These are phyloP conservation scores for Gopherus evgoodei DNA, from an alignment of 2,113 vertebrate species.

Conservation along the genomic window DNA sequence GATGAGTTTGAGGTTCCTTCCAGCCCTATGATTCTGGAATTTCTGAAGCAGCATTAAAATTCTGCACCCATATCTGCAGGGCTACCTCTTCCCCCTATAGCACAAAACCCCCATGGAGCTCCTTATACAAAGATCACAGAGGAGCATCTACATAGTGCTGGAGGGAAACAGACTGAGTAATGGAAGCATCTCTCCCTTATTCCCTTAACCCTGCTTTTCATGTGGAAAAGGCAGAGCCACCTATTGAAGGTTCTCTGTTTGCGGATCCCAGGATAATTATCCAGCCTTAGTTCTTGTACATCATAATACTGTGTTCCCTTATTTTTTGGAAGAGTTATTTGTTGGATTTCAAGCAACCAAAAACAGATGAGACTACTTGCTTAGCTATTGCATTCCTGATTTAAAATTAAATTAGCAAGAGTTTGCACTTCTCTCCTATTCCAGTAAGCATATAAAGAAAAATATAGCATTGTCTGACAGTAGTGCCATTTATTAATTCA, in stretches of 20 bases:
- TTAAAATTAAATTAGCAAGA: background rate
- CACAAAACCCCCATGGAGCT: background rate
- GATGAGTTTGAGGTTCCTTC: too few species aligned
- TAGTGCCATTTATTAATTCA: constrained; percentile 29
- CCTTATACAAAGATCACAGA: background rate
- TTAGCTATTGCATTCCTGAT: background rate
- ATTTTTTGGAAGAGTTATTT: background rate
- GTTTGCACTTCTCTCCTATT: constrained; percentile 13
- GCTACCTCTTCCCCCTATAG: background rate
- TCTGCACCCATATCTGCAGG: too few species aligned
- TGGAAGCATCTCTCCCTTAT: background rate
- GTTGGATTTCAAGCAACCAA: background rate
- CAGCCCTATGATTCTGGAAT: too few species aligned
- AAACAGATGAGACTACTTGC: background rate
- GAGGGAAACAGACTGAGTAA: background rate
- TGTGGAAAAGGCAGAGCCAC: rapidly evolving
- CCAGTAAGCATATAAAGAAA: constrained; percentile 6
- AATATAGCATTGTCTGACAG: constrained; percentile 34
- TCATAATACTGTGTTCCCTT: background rate
- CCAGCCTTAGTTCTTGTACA: background rate
- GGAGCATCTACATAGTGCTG: background rate
- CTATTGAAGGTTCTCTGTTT: background rate
- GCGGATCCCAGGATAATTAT: background rate
- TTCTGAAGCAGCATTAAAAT: too few species aligned
- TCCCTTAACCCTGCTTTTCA: background rate